These are phyloP conservation scores for Spheniscus humboldti DNA, from an alignment of 2,797 vertebrate species.

Conservation along the genomic window DNA sequence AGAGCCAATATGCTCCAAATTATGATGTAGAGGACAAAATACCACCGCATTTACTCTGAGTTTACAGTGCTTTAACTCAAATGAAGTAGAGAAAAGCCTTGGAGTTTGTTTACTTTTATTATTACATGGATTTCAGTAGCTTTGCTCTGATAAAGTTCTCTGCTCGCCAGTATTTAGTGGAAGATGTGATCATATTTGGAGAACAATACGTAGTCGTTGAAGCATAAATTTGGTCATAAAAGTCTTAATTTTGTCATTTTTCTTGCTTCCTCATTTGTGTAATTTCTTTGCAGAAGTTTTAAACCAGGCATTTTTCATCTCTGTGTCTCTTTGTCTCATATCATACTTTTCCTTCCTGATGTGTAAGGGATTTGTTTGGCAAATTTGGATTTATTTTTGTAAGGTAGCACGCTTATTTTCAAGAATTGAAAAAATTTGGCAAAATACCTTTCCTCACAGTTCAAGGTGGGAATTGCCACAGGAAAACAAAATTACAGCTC, in stretches of 20 bases:
- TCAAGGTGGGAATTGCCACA: not conserved
- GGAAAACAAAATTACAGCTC: not conserved
- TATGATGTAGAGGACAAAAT: not conserved
- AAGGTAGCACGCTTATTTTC: not conserved
- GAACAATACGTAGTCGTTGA: not conserved
- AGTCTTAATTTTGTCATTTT: not conserved
- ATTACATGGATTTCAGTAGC: not conserved
- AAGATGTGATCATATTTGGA: not conserved
- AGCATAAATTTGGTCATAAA: not conserved
- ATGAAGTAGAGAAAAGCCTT: not conserved
- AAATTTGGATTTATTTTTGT: not conserved
- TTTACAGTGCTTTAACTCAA: not conserved
- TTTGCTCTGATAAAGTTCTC: not conserved
- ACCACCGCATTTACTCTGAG: not conserved
- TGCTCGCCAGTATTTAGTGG: not conserved
- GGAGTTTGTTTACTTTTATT: not conserved
- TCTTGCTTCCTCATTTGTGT: not conserved
- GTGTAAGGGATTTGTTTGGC: not conserved
- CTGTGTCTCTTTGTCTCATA: not conserved
- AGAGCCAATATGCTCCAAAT: not conserved
- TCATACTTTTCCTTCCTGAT: not conserved
- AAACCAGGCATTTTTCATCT: not conserved
- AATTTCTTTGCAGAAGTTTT: not conserved
- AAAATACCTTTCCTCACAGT: not conserved
- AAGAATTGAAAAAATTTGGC: not conserved